A percentile compares a stretch with the other conserved stretches of the same genome.
Evolutionary conservation across 1,140 invertebrate genomes (phyloP).

Genomic region (Ylistrum balloti): DNA sequence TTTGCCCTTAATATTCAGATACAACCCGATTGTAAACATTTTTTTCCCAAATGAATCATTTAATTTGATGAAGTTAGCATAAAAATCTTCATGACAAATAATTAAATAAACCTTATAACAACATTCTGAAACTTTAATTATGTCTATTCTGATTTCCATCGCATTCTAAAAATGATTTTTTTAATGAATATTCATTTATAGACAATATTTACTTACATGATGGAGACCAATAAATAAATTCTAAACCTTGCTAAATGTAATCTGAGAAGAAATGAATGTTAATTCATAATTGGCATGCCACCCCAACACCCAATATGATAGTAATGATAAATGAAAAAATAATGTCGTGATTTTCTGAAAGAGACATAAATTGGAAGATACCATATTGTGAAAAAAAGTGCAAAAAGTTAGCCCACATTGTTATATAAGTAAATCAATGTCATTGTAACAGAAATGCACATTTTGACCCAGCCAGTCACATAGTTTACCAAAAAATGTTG

Average conservation of each 20-base stretch:
- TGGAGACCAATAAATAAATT: neutral
- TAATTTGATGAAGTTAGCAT: no score
- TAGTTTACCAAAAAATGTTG: neutral
- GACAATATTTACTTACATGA: neutral
- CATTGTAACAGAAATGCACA: constrained; percentile 14
- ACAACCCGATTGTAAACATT: no score
- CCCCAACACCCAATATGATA: neutral
- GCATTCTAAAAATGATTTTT: no score
- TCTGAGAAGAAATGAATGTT: neutral
- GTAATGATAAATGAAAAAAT: neutral
- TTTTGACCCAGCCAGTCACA: neutral
- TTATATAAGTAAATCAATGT: neutral
- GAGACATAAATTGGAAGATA: neutral
- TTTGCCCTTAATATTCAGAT: no score
- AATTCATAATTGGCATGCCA: neutral
- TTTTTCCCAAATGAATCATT: no score
- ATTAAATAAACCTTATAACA: no score
- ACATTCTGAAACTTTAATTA: no score
- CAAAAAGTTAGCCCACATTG: neutral
- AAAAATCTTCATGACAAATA: no score
- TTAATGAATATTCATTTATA: neutral
- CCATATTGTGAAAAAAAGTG: neutral
- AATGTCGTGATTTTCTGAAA: neutral
- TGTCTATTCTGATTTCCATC: no score
- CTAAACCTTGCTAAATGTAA: no score